Conservation (phyloP, 2,888 invertebrate genomes). For the Cephus sareptanus region DNA sequence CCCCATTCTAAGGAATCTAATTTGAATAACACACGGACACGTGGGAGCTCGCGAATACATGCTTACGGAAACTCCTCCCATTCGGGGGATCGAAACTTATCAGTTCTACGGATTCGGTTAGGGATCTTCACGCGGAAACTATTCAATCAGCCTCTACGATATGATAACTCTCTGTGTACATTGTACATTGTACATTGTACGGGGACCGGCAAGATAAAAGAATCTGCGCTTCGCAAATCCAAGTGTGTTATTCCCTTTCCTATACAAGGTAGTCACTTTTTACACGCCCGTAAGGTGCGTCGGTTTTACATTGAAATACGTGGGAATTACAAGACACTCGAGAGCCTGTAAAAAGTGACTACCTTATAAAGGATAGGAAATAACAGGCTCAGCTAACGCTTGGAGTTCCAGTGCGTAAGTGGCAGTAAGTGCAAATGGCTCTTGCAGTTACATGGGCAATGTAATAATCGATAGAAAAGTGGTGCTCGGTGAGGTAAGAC, state of each 20-base stretch:
- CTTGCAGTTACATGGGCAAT: not conserved
- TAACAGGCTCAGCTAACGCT: too few relatives aligned
- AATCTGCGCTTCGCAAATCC: not conserved
- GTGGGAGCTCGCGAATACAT: not conserved
- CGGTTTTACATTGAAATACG: too few relatives aligned
- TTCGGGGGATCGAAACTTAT: not conserved
- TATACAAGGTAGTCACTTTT: too few relatives aligned
- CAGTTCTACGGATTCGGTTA: not conserved
- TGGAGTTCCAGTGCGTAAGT: too few relatives aligned
- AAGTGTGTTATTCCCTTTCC: too few relatives aligned
- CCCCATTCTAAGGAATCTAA: conserved; percentile 49
- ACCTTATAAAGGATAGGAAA: too few relatives aligned
- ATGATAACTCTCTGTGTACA: not conserved
- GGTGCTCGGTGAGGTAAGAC: not conserved
- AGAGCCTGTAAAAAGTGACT: too few relatives aligned
- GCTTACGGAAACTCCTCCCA: not conserved
- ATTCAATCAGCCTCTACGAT: not conserved
- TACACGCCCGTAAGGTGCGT: too few relatives aligned
- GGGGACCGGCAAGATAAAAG: not conserved
- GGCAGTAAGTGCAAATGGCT: too few relatives aligned
- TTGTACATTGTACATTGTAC: too few relatives aligned
- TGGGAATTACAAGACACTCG: too few relatives aligned
- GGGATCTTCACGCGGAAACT: not conserved
- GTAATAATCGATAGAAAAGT: not conserved
- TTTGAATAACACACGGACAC: conserved; percentile 50